Evolutionary conservation across 2,797 vertebrate species (phyloP), one percentile per base, ranked within the genome.

Genomic region (Notolepis coatsorum): DNA sequence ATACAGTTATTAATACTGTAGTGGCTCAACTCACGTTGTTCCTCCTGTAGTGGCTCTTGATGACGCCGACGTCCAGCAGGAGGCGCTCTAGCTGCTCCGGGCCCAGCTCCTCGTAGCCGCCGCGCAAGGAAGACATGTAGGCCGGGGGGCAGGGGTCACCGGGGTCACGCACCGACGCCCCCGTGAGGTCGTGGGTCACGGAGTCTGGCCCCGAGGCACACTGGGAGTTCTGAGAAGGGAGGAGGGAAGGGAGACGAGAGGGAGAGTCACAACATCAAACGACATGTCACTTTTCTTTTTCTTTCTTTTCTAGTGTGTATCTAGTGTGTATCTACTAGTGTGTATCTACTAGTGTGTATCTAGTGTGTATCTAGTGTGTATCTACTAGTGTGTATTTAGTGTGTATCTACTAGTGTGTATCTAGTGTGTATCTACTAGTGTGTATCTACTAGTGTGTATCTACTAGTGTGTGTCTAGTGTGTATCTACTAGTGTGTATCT

Each of bases 151-250:
- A 87, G 8, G 84, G 85, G 39, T 78, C 70, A 8, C 79, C 41
- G 0, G 81, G 61, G 7, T 97, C 96, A 61, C 88, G 91, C 58
- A 87, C 85, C 20, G 90, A 84, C 43, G 82, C 28, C 1, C 87
- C 91, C 3, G 84, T 80, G 20, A 90, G 80, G 60, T 97, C 95
- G 0, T 93, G 92, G 78, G 72, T 92, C 51, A 90, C 42, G 30
- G 95, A 96, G 86, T 89, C 94, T 17, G 92, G 92, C 60, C 93
- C 95, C 2, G 96, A 98, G 17, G 91, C 68, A 61, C 93, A 92
- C 68, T 92, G 88, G 13, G 95, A 96, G 74, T 94, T 95, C 95
- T 92, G 71, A 42, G 20, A 23, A 55, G 43, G 33, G n/a, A 59
- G 12, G 2, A 12, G 13, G 23, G 4, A 18, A 25, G 9, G 18